phyloP scores from a whole-genome alignment of 1,140 invertebrate genomes.

The Panagrolaimus sp. region DNA sequence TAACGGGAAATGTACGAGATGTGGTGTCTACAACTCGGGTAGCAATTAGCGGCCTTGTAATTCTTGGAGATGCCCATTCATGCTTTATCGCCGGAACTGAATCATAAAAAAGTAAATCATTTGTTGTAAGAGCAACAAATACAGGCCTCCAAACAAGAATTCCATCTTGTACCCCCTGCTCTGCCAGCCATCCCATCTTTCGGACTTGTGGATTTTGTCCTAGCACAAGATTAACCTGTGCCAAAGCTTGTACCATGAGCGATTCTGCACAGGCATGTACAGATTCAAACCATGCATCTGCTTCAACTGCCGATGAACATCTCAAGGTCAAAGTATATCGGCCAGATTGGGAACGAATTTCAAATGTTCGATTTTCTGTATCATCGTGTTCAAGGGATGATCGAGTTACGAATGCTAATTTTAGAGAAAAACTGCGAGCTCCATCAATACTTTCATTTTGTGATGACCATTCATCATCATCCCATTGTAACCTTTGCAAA shows the following conservation, averaged over 20 bases:
- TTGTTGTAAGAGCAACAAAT: conserved; percentile 85
- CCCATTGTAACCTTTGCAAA: conserved; percentile 89
- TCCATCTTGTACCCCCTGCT: conserved; percentile 61
- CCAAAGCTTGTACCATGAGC: conserved; percentile 62
- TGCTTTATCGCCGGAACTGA: conserved; percentile 83
- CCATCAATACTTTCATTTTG: conserved; percentile 18
- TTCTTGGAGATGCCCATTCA: conserved; percentile 84
- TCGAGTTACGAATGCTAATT: conserved; percentile 56
- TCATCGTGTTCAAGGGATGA: conserved; percentile 42
- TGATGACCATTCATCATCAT: conserved; percentile 46
- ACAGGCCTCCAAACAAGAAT: conserved; percentile 70
- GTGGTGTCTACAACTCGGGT: conserved; percentile 67
- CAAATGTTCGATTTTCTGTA: conserved; percentile 47
- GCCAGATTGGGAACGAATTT: conserved; percentile 52
- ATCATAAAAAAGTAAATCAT: conserved; percentile 85
- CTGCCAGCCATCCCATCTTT: conserved; percentile 83
- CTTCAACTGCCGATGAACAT: conserved; percentile 45
- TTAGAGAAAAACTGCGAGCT: conserved; percentile 38
- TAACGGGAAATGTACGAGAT: conserved; percentile 61
- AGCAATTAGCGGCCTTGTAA: conserved; percentile 79
- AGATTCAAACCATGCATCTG: conserved; percentile 79
- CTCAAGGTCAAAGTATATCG: conserved; percentile 49
- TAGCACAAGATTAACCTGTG: conserved; percentile 65
- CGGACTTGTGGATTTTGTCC: conserved; percentile 69
- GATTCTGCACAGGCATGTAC: conserved; percentile 74